phyloP scores from a whole-genome alignment of 2,113 vertebrate species.

The Hyperopisus bebe region DNA sequence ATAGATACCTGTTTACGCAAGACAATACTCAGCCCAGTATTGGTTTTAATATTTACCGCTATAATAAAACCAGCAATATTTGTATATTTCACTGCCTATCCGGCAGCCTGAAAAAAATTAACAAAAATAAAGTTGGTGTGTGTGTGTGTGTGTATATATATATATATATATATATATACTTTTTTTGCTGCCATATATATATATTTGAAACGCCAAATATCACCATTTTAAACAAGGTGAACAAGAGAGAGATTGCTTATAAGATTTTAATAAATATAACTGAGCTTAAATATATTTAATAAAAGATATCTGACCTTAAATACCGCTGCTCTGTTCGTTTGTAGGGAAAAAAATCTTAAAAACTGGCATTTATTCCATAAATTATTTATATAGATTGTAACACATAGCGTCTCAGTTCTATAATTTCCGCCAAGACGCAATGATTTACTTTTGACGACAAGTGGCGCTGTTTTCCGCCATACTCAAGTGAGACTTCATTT shows the following conservation, averaged over 20 bases:
- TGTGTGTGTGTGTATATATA: too few species aligned
- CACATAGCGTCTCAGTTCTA: neutral
- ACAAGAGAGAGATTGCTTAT: neutral
- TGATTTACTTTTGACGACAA: neutral
- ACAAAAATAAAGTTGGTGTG: neutral
- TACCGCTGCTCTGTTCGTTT: neutral
- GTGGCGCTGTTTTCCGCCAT: neutral
- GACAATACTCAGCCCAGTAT: neutral
- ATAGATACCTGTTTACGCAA: neutral
- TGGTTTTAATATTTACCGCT: neutral
- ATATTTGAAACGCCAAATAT: too few species aligned
- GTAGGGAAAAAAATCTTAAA: neutral
- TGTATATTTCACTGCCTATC: neutral
- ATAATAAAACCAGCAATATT: neutral
- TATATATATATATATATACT: too few species aligned
- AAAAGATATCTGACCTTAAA: neutral
- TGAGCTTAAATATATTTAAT: neutral
- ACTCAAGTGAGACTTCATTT: neutral
- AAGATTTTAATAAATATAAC: neutral
- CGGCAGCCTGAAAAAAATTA: neutral
- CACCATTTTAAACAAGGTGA: neutral
- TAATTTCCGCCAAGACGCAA: neutral
- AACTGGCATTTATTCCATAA: neutral
- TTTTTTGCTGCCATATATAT: too few species aligned
- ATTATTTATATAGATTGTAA: neutral